Evolutionary conservation across 2,888 invertebrate species (phyloP), one percentile per base, ranked within the genome.

Genomic region (Trichogramma dendrolimi): DNA sequence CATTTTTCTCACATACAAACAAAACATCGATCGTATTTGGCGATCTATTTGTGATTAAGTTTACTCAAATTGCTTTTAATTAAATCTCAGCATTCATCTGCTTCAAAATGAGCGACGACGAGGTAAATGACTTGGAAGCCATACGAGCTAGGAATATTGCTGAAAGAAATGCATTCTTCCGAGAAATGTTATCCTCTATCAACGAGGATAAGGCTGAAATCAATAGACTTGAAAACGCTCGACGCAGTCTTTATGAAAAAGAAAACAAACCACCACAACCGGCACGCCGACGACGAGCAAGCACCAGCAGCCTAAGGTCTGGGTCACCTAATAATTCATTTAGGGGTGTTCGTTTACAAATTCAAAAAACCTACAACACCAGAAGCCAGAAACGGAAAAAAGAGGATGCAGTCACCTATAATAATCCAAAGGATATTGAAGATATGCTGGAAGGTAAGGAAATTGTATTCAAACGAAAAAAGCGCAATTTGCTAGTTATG

Each of bases 121-220:
- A 67, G 39, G 41, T 27, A 1, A 74, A 79, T 57, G 74, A 79
- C 58, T 76, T 76, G 58, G 75, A 75, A 39, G 63, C 68, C 38
- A 51, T 76, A 44, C 70, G 79, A 11, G 68, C 71, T 59, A 70
- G 67, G 63, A 80, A 80, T 62, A 75, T 78, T 51, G 72, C 73
- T 41, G 73, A 75, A 60, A 67, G 74, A 50, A 69, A 76, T 51
- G 75, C 72, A 6, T 67, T 75, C 27, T 27, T 27, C 27, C 27
- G 27, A 27, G 27, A 27, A 27, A 27, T 27, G 27, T 27, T 27
- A 27, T 27, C 27, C 27, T 27, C 27, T 27, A 11, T 73, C 1
- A 69, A 73, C 40, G 58, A 68, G 2, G 66, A 73, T 5, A 67
- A 58, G 4, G 58, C 43, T 4, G 67, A 64, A 39, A 48, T 65